Evolutionary conservation across 2,797 vertebrate species (phyloP).

Genomic region (Melanotaenia trifasciata): DNA sequence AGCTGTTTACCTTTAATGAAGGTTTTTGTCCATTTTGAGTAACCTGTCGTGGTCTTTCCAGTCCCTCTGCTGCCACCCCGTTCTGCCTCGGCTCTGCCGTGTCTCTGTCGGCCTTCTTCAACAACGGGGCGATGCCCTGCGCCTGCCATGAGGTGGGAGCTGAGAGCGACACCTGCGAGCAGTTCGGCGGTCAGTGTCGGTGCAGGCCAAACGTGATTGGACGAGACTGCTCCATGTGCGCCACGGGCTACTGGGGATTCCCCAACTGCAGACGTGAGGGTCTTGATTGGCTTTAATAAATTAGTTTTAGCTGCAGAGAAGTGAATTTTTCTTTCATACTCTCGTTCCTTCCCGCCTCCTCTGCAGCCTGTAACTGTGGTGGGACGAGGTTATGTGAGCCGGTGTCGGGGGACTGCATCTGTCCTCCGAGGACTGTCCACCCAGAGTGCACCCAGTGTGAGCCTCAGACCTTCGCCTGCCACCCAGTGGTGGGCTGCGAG

Average conservation of each 20-base stretch:
- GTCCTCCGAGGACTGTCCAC: conserved; percentile 89
- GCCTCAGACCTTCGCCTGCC: conserved; percentile 94
- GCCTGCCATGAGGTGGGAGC: conserved; percentile 91
- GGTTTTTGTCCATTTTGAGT: background rate
- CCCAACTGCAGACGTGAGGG: conserved; percentile 94
- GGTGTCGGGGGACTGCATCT: conserved; percentile 91
- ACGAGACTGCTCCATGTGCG: conserved; percentile 92
- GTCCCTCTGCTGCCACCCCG: conserved; percentile 80
- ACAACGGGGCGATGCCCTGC: conserved; percentile 91
- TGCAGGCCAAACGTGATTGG: conserved; percentile 92
- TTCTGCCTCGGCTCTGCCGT: conserved; percentile 89
- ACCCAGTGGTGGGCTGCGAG: conserved; percentile 94
- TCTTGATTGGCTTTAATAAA: background rate
- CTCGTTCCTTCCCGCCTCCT: background rate
- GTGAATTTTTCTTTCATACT: too few species aligned
- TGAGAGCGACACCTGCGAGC: conserved; percentile 84
- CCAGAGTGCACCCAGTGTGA: conserved; percentile 91
- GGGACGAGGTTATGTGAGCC: conserved; percentile 90
- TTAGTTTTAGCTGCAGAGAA: background rate
- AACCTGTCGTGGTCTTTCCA: conserved; percentile 50
- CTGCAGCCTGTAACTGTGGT: conserved; percentile 90
- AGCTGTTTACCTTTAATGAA: background rate
- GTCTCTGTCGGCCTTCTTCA: conserved; percentile 94
- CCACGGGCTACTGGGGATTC: conserved; percentile 95
- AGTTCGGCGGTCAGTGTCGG: conserved; percentile 91